Evolutionary conservation across 1,140 invertebrate species (phyloP).

Genomic region (Adoxophyes honmai): DNA sequence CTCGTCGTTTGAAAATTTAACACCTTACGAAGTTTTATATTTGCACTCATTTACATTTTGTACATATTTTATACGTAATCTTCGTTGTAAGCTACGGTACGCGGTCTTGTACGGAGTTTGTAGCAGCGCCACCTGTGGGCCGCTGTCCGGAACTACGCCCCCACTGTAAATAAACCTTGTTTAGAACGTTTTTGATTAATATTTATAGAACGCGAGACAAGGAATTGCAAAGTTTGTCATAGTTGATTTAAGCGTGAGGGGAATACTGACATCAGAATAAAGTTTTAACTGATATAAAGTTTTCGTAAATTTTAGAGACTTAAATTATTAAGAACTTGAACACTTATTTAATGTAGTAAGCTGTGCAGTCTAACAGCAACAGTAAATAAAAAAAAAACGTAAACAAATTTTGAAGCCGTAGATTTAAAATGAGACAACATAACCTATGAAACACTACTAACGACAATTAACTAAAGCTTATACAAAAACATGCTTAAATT

Average conservation of each 20-base stretch:
- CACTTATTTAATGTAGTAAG: too few relatives aligned
- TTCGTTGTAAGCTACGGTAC: background rate
- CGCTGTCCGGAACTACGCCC: background rate
- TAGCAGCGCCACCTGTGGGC: background rate
- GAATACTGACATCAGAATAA: too few relatives aligned
- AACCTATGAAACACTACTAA: too few relatives aligned
- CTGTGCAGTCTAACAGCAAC: too few relatives aligned
- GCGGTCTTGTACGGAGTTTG: background rate
- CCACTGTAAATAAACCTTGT: conserved; percentile 5
- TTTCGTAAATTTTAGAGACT: too few relatives aligned
- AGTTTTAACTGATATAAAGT: too few relatives aligned
- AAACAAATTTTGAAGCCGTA: too few relatives aligned
- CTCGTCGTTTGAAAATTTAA: conserved; percentile 5
- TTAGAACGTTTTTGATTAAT: background rate
- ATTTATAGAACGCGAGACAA: background rate
- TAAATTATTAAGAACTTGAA: too few relatives aligned
- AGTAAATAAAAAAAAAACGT: too few relatives aligned
- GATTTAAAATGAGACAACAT: too few relatives aligned
- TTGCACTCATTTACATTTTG: conserved; percentile 14
- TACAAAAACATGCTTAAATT: too few relatives aligned
- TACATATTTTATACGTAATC: conserved; percentile 12
- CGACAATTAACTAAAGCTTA: too few relatives aligned
- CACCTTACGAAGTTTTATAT: conserved; percentile 8
- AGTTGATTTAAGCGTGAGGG: background rate
- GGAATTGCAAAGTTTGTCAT: background rate